phyloP scores from a whole-genome alignment of 2,797 vertebrate species.

The Siniperca obscura region DNA sequence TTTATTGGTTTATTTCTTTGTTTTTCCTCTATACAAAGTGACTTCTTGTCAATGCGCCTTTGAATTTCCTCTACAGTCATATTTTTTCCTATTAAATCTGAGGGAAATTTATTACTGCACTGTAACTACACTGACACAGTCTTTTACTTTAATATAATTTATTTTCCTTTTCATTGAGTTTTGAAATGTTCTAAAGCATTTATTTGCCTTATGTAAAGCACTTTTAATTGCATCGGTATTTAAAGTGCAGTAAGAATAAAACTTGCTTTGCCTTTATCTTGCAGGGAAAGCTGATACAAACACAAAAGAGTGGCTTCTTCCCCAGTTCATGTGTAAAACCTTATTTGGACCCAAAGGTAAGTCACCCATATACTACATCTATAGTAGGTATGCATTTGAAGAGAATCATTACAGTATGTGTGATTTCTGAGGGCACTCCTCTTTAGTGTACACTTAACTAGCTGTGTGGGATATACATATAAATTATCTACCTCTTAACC shows the following conservation, averaged over 20 bases:
- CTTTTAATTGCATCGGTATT: background rate
- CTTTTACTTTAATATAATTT: background rate
- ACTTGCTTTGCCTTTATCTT: conserved; percentile 19
- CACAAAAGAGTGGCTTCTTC: conserved; percentile 93
- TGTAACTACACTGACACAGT: background rate
- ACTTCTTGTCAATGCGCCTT: background rate
- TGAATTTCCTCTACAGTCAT: background rate
- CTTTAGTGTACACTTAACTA: conserved; percentile 16
- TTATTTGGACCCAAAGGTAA: conserved; percentile 94
- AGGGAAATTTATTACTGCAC: background rate
- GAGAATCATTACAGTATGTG: background rate
- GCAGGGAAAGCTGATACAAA: conserved; percentile 92
- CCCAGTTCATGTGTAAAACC: conserved; percentile 95
- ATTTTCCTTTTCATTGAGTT: background rate
- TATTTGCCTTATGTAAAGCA: background rate
- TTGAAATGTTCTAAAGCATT: background rate
- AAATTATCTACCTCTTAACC: conserved; percentile 1
- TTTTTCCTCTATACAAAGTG: background rate
- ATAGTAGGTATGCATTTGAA: background rate
- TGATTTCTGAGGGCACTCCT: background rate
- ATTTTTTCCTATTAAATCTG: background rate
- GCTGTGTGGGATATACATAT: background rate
- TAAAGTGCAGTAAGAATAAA: background rate
- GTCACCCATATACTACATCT: background rate
- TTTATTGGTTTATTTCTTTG: background rate